Percentiles rank a stretch among this genome's conserved stretches.
phyloP scores from a whole-genome alignment of 1,140 invertebrate species.

The Doryteuthis pealeii region DNA sequence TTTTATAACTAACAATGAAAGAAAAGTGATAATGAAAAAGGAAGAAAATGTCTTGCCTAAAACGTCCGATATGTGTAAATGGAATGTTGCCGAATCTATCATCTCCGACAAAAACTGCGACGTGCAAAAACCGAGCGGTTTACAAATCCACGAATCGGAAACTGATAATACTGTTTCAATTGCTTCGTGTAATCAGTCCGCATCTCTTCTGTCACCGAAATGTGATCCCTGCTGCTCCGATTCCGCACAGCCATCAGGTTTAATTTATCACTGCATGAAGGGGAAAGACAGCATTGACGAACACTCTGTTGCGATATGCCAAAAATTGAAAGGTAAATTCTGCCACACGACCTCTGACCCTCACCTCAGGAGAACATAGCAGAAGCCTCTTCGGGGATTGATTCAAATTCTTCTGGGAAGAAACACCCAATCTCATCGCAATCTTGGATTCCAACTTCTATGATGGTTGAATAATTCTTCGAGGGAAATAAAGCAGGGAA shows the following conservation, averaged over 20 bases:
- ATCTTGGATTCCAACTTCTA: neutral
- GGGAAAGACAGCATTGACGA: neutral
- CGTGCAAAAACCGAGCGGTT: neutral
- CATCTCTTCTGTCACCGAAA: neutral
- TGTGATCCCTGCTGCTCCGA: neutral
- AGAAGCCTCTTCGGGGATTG: neutral
- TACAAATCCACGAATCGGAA: neutral
- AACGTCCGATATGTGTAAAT: neutral
- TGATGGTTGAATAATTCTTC: neutral
- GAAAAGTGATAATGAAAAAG: conserved; percentile 4
- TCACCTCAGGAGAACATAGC: neutral
- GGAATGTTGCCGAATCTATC: neutral
- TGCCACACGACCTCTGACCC: neutral
- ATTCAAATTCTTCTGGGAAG: neutral
- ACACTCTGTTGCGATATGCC: neutral
- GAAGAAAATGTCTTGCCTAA: neutral
- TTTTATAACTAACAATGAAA: neutral
- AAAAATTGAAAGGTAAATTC: conserved; percentile 1
- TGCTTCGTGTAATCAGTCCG: neutral
- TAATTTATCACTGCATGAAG: conserved; percentile 5
- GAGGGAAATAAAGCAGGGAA: neutral
- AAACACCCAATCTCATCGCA: neutral
- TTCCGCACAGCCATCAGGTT: neutral
- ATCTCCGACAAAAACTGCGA: neutral
- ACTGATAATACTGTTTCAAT: neutral